Base-by-base conservation (phyloP, 2,888 invertebrate species). In the Nomada flava region DNA sequence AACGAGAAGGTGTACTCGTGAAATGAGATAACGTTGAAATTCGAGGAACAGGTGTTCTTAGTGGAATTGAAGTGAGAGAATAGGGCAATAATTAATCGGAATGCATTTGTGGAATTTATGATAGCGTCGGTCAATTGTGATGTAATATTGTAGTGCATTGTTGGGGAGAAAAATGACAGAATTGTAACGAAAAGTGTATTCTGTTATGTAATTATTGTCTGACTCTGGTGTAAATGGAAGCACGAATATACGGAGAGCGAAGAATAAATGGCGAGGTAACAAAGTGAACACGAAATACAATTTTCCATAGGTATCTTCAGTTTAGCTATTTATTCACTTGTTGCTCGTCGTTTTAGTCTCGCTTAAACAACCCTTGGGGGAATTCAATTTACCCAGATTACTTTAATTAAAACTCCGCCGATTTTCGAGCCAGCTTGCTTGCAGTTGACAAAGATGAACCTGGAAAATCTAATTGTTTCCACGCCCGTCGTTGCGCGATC, bases 321-420 rank as follows among this genome's bases (percentile, higher is more conserved):
- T 36, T 70, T 60, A 70, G 1, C 36, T 29, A 62, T 62, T 75
- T 62, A 62, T 69, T 69, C 62, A 60, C 69, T 62, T 44, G 44
- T 75, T 62, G 53, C 60, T 26, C 23, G 20, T 15, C 52, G 62
- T 76, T 62, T 44, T 44, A 62, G 69, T n/a, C 53, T 29, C 53
- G 68, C 53, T 69, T 69, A 69, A 76, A 55, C 60, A 75, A 42
- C 74, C 67, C 74, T 60, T 5, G 11, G 18, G 13, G 23, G 44
- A 42, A 62, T 42, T 55, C 53, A 62, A 75, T 75, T 62, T 53
- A 26, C 53, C 44, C 20, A 20, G 53, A 69, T 76, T 53, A 23
- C 53, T 44, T 44, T 62, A 62, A 76, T 62, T 47, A 69, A 65
- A 76, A 76, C 60, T 76, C 69, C 15, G 20, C 1, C 52, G 53